Evolutionary conservation across 2,113 vertebrate genomes (phyloP).

Genomic region (Edolisoma coerulescens): DNA sequence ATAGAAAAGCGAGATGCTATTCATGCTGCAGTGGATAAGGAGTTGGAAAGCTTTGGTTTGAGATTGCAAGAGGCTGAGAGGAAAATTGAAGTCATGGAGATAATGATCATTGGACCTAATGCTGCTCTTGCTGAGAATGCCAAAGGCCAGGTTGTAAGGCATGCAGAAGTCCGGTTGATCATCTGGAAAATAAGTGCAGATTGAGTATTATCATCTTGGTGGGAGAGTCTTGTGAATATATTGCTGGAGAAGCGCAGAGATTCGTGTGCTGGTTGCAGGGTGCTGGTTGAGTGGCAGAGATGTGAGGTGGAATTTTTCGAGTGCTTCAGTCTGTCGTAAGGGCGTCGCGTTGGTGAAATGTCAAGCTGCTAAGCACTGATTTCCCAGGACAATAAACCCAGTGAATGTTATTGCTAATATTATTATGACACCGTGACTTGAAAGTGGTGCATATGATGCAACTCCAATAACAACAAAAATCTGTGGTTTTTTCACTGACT

Average conservation of each 20-base stretch:
- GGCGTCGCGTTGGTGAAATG: neutral
- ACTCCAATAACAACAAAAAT: neutral
- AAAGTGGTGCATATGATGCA: neutral
- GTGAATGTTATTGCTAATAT: neutral
- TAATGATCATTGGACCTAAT: slow-evolving; percentile 57
- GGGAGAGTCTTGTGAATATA: slow-evolving; percentile 13
- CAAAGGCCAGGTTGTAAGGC: slow-evolving; percentile 51
- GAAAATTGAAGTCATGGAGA: slow-evolving; percentile 65
- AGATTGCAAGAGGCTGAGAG: slow-evolving; percentile 57
- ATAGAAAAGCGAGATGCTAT: slow-evolving; percentile 31
- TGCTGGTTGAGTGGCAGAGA: neutral
- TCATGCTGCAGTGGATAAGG: slow-evolving; percentile 58
- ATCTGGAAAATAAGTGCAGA: slow-evolving; percentile 62
- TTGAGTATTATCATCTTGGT: slow-evolving; percentile 48
- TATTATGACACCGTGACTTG: neutral
- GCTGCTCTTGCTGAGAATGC: slow-evolving; percentile 59
- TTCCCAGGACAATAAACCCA: neutral
- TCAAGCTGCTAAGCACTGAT: neutral
- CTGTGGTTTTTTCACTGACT: fast-evolving
- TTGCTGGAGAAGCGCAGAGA: neutral
- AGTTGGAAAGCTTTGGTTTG: slow-evolving; percentile 50
- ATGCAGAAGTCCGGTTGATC: slow-evolving; percentile 46
- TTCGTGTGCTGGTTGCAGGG: neutral
- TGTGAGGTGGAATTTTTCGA: neutral
- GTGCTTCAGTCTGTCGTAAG: neutral